Evolutionary conservation across 2,888 invertebrate genomes (phyloP), one percentile per base, ranked within the genome.

Genomic region (Drosophila neutralis): DNA sequence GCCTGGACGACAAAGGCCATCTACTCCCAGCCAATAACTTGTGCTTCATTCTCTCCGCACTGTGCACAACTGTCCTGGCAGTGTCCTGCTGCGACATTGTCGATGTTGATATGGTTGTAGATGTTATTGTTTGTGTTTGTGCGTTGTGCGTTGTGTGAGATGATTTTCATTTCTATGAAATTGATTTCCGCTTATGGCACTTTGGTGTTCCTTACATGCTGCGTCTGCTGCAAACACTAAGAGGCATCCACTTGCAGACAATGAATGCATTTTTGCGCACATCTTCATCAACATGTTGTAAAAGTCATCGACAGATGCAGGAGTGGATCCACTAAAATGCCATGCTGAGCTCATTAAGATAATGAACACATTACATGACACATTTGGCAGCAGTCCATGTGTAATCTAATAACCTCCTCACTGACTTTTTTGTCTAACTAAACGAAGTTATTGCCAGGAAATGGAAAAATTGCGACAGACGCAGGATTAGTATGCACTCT

Each of bases 111-210:
- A 45, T 45, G 51, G 36, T 36, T 64, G 24, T 24, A 38, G 42
- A 63, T 69, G 31, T 61, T 59, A 31, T 11, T 60, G 40, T 65
- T 24, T 64, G 27, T 68, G 53, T 58, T 18, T 54, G 21, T 35
- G 45, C 66, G 38, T 38, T 63, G 21, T 68, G 21, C 4, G 21
- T 21, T 52, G 65, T 71, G 64, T 72, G 66, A 62, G 61, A 80
- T 80, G 77, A 80, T 72, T 83, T 82, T 82, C 71, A 71, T 78
- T 85, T 77, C 77, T 78, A 79, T 73, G 76, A 80, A 89, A 84
- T 78, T 86, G 82, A 87, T 89, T 87, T 82, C 86, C 90, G 88
- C 90, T 87, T 89, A 89, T 82, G 90, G 82, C 89, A 87, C 87
- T 89, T 89, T 80, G 76, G 66, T 76, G 73, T 79, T 83, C 73